These are phyloP conservation scores for Oryzias dopingdopingensis DNA, from an alignment of 2,797 vertebrate species.

Conservation along the genomic window DNA sequence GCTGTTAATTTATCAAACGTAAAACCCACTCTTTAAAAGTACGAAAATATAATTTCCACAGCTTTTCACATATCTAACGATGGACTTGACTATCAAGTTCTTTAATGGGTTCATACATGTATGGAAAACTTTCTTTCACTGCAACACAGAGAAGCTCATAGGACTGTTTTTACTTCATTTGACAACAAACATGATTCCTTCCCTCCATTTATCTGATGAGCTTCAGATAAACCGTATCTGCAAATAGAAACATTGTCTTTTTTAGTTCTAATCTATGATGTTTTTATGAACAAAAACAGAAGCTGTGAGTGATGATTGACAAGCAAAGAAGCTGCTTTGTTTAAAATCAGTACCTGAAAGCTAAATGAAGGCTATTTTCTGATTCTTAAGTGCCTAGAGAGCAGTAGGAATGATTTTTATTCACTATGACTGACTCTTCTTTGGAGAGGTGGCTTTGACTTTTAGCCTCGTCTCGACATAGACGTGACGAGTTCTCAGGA, in stretches of 20 bases:
- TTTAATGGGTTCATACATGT: too few species aligned
- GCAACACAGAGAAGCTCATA: too few species aligned
- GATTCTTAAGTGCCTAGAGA: constrained; percentile 67
- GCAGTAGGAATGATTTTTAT: constrained; percentile 24
- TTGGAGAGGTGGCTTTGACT: constrained; percentile 41
- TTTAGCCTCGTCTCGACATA: constrained; percentile 27
- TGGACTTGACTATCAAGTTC: too few species aligned
- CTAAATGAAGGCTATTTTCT: constrained; percentile 26
- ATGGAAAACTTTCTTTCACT: too few species aligned
- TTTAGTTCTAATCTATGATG: neutral
- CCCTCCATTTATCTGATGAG: too few species aligned
- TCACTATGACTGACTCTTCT: constrained; percentile 40
- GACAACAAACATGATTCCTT: too few species aligned
- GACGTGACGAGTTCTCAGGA: constrained; percentile 14
- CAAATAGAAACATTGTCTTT: neutral
- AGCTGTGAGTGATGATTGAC: constrained; percentile 8
- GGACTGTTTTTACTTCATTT: too few species aligned
- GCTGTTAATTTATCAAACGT: too few species aligned
- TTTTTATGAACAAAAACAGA: constrained; percentile 3
- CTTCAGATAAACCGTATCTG: too few species aligned
- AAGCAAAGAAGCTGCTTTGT: constrained; percentile 8
- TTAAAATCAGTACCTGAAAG: constrained; percentile 14
- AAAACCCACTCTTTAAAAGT: too few species aligned
- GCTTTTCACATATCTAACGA: too few species aligned
- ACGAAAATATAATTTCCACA: too few species aligned